Percentiles rank a stretch among this genome's conserved stretches.
Evolutionary conservation across 2,888 invertebrate genomes (phyloP).

Genomic region (Pemphredon lugubris): DNA sequence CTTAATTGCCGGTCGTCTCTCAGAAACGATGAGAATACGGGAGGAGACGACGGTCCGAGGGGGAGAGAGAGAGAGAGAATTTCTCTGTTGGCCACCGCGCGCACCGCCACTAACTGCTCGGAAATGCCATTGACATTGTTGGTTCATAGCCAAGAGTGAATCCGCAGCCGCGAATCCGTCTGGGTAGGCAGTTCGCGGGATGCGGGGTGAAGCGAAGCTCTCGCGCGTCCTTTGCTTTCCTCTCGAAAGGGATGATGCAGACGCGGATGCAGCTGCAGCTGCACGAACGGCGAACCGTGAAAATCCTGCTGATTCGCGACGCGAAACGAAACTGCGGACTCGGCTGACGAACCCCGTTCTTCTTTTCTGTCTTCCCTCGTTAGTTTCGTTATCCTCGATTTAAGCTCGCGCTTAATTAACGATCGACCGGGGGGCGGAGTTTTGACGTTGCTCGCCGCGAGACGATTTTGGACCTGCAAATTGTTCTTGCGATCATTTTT

Average conservation of each 20-base stretch:
- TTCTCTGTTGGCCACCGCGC: slow-evolving; percentile 21
- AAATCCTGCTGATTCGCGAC: slow-evolving; percentile 38
- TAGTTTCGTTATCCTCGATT: slow-evolving; percentile 3
- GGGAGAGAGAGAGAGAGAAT: slow-evolving; percentile 15
- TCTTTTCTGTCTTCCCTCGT: background rate
- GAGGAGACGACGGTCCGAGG: background rate
- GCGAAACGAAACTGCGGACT: slow-evolving; percentile 3
- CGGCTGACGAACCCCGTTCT: background rate
- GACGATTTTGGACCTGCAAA: too few relatives aligned
- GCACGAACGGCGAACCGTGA: slow-evolving; percentile 20
- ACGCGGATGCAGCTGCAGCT: slow-evolving; percentile 1
- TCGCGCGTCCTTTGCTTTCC: background rate
- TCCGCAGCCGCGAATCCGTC: slow-evolving; percentile 18
- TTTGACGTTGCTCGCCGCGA: too few relatives aligned
- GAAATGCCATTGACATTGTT: slow-evolving; percentile 73
- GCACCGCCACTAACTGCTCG: slow-evolving; percentile 49
- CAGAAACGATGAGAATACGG: background rate
- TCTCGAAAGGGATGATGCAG: background rate
- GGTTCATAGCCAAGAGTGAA: slow-evolving; percentile 62
- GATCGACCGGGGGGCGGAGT: background rate
- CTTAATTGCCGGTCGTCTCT: slow-evolving; percentile 47
- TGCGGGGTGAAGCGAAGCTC: too few relatives aligned
- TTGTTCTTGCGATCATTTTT: too few relatives aligned
- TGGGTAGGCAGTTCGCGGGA: slow-evolving; percentile 18
- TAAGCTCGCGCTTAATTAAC: background rate